These are phyloP conservation scores for Anas acuta DNA, from an alignment of 2,797 vertebrate genomes.

Conservation along the genomic window DNA sequence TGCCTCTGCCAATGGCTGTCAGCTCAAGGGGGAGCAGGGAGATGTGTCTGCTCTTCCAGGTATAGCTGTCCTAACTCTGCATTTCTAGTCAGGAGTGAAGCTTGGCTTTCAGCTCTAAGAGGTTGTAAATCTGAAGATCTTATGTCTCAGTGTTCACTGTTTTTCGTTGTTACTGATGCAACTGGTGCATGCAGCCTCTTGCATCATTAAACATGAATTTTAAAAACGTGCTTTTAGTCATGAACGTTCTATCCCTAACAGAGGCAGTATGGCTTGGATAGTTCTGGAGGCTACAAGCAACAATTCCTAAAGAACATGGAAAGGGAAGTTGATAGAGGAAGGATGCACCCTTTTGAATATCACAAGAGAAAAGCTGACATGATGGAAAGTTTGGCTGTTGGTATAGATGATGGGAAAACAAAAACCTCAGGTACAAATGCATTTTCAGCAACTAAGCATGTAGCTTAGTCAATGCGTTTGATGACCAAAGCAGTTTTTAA, in stretches of 20 bases:
- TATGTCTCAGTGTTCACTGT: background rate
- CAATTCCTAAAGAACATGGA: conserved; percentile 89
- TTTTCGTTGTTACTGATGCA: background rate
- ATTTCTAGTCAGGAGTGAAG: background rate
- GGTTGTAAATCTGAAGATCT: background rate
- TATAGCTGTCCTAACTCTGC: background rate
- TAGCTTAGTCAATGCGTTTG: background rate
- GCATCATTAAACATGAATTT: background rate
- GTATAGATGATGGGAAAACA: conserved; percentile 89
- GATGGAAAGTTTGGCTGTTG: conserved; percentile 89
- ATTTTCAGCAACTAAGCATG: background rate
- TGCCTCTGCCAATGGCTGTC: background rate
- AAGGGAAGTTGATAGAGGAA: conserved; percentile 85
- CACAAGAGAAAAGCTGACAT: conserved; percentile 87
- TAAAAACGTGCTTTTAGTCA: background rate
- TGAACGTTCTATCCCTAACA: conserved; percentile 61
- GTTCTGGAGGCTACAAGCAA: conserved; percentile 87
- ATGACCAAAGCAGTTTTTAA: background rate
- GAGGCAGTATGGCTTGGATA: conserved; percentile 89
- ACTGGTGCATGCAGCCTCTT: background rate
- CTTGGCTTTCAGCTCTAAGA: background rate
- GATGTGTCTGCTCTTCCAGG: background rate
- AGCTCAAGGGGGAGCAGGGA: background rate
- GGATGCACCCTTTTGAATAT: conserved; percentile 87
- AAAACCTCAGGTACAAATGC: conserved; percentile 84